These are phyloP conservation scores for Drosophila putrida DNA, from an alignment of 2,888 invertebrate species.

Conservation along the genomic window DNA sequence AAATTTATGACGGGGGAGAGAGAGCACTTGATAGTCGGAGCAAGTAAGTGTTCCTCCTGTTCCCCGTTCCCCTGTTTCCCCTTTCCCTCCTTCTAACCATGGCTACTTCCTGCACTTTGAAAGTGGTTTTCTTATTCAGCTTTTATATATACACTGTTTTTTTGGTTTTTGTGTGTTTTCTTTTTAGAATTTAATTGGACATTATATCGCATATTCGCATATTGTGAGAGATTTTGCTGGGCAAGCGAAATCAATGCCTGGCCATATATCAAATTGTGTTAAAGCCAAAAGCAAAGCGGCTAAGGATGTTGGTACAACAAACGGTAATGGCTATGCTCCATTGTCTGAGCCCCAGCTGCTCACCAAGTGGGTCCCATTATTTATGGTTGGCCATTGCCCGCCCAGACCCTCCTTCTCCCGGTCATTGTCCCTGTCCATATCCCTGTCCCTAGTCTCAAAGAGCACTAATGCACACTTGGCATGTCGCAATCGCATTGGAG, in stretches of 20 bases:
- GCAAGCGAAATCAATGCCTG: conserved; percentile 74
- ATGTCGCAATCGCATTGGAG: conserved; percentile 59
- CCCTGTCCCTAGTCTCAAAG: conserved; percentile 3
- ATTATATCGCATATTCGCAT: conserved; percentile 77
- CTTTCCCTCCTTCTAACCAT: background rate
- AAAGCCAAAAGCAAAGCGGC: conserved; percentile 49
- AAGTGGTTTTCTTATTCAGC: conserved; percentile 25
- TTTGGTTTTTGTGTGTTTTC: conserved; percentile 19
- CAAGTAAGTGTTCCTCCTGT: conserved; percentile 18
- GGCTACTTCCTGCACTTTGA: conserved; percentile 54
- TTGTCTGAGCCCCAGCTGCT: conserved; percentile 66
- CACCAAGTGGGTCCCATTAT: conserved; percentile 61
- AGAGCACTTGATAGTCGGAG: conserved; percentile 47
- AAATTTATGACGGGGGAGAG: conserved; percentile 69
- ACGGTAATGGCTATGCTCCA: conserved; percentile 67
- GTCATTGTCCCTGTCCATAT: background rate
- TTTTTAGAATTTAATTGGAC: conserved; percentile 78
- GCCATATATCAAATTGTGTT: conserved; percentile 77
- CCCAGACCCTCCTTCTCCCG: background rate
- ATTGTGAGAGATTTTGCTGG: conserved; percentile 40
- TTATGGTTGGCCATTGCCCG: conserved; percentile 61
- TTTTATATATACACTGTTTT: conserved; percentile 13
- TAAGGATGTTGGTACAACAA: conserved; percentile 62
- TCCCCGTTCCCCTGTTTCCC: conserved; percentile 2
- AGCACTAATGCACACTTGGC: conserved; percentile 66